Evolutionary conservation across 2,113 vertebrate species (phyloP), one percentile per base, ranked within the genome.

Genomic region (Pantherophis guttatus): DNA sequence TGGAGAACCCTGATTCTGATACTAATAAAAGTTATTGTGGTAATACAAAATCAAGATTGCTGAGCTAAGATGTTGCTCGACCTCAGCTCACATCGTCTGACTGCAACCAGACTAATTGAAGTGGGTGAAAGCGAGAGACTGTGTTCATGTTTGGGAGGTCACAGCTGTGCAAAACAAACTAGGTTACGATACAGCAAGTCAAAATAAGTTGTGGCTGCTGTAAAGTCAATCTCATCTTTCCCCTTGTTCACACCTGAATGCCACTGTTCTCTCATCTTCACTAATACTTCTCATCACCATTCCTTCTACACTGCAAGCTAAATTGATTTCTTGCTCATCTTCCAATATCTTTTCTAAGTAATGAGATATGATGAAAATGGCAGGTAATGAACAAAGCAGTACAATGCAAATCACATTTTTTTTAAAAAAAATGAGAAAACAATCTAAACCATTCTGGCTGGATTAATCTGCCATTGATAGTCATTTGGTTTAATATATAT

Each of bases 291-390:
- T 90, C 52, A 94, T 92, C 48, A 52, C 87, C 0, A 52, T 96
- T 95, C 95, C 95, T 95, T 91, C 90, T 87, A 93, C 95, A 94
- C 94, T 96, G 95, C 94, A 92, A 44, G 88, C 59, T 53, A 81
- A 57, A 94, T 55, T 53, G 95, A 95, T 55, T 13, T 93, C 87
- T 93, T 65, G 96, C 92, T 93, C 95, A 96, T 96, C 96, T 97
- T 95, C 93, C 92, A 94, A 96, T 96, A 96, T 94, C 55, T 48
- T 33, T 0, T 95, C 93, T 88, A 94, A 97, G 96, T 55, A 90
- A 95, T 12, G 70, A 55, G 12, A 88, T 48, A 95, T 96, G 95
- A 97, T 95, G 97, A 97, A 97, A 26, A 95, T 97, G 95, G 95
- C 94, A 92, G 50, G 94, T 95, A 6, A 1, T 33, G 48, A 21